phyloP scores from a whole-genome alignment of 2,797 vertebrate genomes.

The Acanthornis magna region DNA sequence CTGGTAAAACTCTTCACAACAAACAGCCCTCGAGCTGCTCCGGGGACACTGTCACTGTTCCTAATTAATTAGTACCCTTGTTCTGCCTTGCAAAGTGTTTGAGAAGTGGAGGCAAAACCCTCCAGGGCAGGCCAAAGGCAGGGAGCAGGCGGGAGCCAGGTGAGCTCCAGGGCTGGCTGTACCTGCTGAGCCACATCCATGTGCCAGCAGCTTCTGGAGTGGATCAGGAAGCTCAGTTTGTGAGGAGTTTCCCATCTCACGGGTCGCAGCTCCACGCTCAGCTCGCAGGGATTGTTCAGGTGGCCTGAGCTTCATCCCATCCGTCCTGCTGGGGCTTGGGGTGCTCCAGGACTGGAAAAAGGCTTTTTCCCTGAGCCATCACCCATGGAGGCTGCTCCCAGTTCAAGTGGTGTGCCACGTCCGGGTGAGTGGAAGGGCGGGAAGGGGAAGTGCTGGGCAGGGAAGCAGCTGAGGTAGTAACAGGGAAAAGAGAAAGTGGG shows the following conservation, averaged over 20 bases:
- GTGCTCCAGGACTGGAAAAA: background rate
- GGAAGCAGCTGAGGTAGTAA: background rate
- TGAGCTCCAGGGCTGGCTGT: background rate
- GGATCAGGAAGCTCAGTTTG: background rate
- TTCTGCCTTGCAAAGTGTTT: background rate
- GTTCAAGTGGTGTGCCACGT: fast-evolving
- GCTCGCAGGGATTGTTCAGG: background rate
- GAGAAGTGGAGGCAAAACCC: background rate
- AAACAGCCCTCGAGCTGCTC: background rate
- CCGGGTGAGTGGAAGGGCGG: background rate
- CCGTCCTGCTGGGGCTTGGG: background rate
- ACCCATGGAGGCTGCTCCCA: background rate
- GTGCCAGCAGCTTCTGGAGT: background rate
- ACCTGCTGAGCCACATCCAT: background rate
- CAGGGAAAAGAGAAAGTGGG: background rate
- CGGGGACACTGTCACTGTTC: fast-evolving
- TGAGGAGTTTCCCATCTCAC: background rate
- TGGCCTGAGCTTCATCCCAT: background rate
- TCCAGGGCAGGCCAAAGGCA: background rate
- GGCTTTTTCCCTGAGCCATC: background rate
- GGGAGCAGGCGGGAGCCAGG: background rate
- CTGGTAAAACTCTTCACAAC: background rate
- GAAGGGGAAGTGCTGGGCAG: background rate
- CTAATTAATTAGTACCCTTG: background rate
- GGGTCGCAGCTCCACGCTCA: background rate